Conservation (phyloP, 2,113 vertebrate species). For the Phyllostomus discolor region DNA sequence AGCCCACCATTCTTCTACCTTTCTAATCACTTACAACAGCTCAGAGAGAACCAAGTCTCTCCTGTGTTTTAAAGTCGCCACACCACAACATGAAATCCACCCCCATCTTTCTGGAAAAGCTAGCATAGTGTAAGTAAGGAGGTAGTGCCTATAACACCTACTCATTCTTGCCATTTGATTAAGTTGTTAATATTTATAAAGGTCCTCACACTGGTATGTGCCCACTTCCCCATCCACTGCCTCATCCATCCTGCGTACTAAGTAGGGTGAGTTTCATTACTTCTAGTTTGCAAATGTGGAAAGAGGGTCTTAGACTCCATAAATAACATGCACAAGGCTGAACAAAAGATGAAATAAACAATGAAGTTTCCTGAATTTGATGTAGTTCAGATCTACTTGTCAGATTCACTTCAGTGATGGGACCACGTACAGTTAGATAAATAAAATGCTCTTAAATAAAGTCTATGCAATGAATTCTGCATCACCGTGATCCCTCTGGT, state of each 20-base stretch:
- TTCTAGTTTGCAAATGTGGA: background rate
- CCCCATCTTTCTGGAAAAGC: background rate
- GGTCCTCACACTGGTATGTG: background rate
- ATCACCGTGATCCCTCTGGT: background rate
- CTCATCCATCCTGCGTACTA: background rate
- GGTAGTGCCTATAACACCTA: background rate
- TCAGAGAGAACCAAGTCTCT: background rate
- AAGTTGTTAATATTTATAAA: background rate
- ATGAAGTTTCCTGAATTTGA: background rate
- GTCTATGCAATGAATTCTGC: background rate
- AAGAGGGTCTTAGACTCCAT: background rate
- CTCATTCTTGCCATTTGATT: background rate
- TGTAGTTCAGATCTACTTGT: no score
- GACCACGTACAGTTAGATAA: background rate
- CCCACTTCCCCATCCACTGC: background rate
- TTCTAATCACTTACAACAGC: background rate
- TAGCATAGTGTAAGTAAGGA: background rate
- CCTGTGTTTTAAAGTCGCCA: background rate
- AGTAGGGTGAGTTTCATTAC: background rate
- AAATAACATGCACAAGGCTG: background rate
- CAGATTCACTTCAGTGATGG: background rate
- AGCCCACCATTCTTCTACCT: fast-evolving
- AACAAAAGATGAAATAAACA: background rate
- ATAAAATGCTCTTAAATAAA: background rate
- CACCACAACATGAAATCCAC: background rate